Percentiles rank a stretch among this genome's conserved stretches.
Conservation (phyloP, 2,113 vertebrate species). For the Chinchilla lanigera region DNA sequence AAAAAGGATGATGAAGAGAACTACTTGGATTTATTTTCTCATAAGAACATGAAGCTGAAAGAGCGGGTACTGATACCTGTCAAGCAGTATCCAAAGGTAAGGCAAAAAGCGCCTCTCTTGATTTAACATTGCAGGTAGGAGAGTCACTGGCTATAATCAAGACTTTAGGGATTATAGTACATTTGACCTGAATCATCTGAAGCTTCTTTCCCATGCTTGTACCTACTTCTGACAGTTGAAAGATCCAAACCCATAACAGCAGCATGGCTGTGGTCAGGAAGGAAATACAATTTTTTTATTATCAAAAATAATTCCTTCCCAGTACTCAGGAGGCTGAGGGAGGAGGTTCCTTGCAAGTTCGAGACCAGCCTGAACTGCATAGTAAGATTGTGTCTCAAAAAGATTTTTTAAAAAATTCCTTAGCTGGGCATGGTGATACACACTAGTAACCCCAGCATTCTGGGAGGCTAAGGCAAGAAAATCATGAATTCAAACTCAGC, state of each 20-base stretch:
- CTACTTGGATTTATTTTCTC: conserved; percentile 98
- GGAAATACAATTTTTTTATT: background rate
- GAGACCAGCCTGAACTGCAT: no score
- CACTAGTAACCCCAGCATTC: background rate
- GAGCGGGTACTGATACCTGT: conserved; percentile 98
- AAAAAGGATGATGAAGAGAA: conserved; percentile 95
- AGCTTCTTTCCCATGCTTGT: background rate
- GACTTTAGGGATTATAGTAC: background rate
- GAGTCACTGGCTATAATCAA: background rate
- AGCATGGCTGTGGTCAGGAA: conserved; percentile 37
- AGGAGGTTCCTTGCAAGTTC: no score
- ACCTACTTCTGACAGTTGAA: conserved; percentile 41
- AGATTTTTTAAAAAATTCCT: no score
- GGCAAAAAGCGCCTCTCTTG: conserved; percentile 25
- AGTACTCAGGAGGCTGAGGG: no score
- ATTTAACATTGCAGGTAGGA: background rate
- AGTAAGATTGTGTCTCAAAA: no score
- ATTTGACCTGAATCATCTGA: background rate
- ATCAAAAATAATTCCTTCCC: background rate
- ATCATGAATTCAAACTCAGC: background rate
- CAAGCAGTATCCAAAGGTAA: conserved; percentile 98
- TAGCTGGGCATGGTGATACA: background rate
- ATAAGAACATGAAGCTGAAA: conserved; percentile 98
- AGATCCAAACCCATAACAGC: conserved; percentile 17
- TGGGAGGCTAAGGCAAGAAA: background rate